Evolutionary conservation across 2,113 vertebrate species (phyloP).

Genomic region (Peucedramus taeniatus): DNA sequence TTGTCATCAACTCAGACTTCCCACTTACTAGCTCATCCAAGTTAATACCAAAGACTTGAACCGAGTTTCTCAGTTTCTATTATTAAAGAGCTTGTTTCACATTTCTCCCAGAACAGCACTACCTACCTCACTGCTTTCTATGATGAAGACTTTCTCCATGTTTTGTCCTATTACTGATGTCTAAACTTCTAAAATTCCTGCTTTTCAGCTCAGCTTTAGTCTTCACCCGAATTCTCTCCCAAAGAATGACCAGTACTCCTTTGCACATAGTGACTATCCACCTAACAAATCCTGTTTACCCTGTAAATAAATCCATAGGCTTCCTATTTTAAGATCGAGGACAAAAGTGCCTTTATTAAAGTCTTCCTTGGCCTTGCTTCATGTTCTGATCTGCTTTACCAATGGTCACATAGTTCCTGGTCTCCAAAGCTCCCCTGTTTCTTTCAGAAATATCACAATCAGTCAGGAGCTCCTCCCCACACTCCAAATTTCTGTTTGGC

Average conservation of each 20-base stretch:
- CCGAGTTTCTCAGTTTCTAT: not conserved
- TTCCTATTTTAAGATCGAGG: constrained; percentile 6
- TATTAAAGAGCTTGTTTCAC: not conserved
- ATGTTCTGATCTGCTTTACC: constrained; percentile 8
- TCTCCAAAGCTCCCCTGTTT: not conserved
- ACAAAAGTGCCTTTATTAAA: constrained; percentile 24
- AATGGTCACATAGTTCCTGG: not conserved
- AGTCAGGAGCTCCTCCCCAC: not conserved
- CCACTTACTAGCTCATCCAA: not conserved
- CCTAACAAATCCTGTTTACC: constrained; percentile 8
- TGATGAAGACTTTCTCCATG: not conserved
- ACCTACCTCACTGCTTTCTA: not conserved
- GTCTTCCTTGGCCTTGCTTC: constrained; percentile 9
- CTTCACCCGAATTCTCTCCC: not conserved
- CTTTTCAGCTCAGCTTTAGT: not conserved
- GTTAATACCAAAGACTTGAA: not conserved
- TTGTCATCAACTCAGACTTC: not conserved
- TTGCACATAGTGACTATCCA: not conserved
- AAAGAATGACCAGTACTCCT: not conserved
- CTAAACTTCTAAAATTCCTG: not conserved
- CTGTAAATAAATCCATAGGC: constrained; percentile 12
- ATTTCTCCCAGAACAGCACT: not conserved
- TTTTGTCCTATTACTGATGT: not conserved
- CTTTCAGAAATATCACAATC: not conserved
- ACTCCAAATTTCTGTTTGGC: not conserved